phyloP scores from a whole-genome alignment of 2,888 invertebrate genomes.

The Ichneumoninae sp. region DNA sequence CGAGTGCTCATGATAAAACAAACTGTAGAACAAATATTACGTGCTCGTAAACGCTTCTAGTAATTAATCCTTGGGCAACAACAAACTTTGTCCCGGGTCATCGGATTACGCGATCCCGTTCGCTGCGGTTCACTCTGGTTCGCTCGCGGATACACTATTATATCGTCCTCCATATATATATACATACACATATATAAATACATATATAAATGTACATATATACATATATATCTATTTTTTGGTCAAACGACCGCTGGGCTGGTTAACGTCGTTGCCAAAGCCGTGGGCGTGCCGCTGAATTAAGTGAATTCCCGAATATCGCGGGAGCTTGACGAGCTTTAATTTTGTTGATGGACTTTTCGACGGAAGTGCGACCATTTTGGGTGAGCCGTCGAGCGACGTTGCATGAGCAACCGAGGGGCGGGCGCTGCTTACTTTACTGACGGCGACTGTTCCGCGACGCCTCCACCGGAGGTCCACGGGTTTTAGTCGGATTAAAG shows the following conservation, averaged over 20 bases:
- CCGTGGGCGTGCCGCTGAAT: constrained; percentile 53
- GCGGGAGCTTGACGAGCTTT: constrained; percentile 67
- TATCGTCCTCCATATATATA: constrained; percentile 9
- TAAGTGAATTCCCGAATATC: constrained; percentile 62
- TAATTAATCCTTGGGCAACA: constrained; percentile 57
- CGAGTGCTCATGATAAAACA: constrained; percentile 40
- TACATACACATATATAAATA: neutral
- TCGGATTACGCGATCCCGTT: constrained; percentile 54
- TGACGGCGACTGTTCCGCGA: constrained; percentile 23
- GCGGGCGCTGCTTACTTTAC: constrained; percentile 3
- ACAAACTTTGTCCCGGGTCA: constrained; percentile 58
- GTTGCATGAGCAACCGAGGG: neutral
- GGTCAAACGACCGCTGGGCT: constrained; percentile 28
- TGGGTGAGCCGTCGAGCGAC: constrained; percentile 40
- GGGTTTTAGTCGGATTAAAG: constrained; percentile 72
- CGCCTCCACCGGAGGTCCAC: constrained; percentile 36
- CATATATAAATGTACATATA: neutral
- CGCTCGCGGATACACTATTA: constrained; percentile 31
- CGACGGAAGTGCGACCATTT: constrained; percentile 53
- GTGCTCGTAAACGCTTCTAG: constrained; percentile 48
- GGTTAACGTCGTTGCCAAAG: constrained; percentile 50
- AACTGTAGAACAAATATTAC: constrained; percentile 52
- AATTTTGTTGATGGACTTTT: constrained; percentile 77
- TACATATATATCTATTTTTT: neutral
- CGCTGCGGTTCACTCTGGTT: constrained; percentile 24